Conservation (phyloP, 1,140 invertebrate genomes). For the Papilio dardanus region DNA sequence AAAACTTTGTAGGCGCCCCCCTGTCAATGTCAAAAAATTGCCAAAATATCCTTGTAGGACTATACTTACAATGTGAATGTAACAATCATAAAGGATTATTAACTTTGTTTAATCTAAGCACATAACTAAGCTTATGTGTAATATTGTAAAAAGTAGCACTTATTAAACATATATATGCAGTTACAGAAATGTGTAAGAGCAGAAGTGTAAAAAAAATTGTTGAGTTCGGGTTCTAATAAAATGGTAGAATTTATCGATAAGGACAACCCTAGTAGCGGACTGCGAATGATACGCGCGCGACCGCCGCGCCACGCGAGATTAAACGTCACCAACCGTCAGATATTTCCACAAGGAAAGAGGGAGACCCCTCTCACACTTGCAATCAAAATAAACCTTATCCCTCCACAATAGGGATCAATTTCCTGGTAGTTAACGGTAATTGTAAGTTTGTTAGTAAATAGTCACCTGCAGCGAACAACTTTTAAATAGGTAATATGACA, state of each 20-base stretch:
- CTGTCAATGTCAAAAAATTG: no score
- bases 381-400: constrained; percentile 47
- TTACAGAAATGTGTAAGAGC: no score
- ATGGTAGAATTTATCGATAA: constrained; percentile 45
- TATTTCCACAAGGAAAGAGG: constrained; percentile 64
- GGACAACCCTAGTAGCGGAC: constrained; percentile 55
- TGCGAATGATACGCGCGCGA: constrained; percentile 73
- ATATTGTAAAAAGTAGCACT: no score
- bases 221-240: neutral
- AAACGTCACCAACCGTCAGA: constrained; percentile 80
- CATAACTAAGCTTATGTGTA: no score
- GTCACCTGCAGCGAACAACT: constrained; percentile 73
- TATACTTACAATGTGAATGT: no score
- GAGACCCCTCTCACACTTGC: constrained; percentile 44
- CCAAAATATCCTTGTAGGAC: no score
- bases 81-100: no score
- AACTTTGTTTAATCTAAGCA: no score
- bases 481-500: constrained; percentile 54
- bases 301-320: constrained; percentile 76
- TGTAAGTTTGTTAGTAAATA: constrained; percentile 48
- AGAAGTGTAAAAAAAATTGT: no score
- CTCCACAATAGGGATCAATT: constrained; percentile 47
- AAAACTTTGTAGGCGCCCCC: no score
- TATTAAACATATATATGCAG: no score
- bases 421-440: constrained; percentile 22